Evolutionary conservation across 1,140 invertebrate genomes (phyloP).

Genomic region (Aradophagus sp.): DNA sequence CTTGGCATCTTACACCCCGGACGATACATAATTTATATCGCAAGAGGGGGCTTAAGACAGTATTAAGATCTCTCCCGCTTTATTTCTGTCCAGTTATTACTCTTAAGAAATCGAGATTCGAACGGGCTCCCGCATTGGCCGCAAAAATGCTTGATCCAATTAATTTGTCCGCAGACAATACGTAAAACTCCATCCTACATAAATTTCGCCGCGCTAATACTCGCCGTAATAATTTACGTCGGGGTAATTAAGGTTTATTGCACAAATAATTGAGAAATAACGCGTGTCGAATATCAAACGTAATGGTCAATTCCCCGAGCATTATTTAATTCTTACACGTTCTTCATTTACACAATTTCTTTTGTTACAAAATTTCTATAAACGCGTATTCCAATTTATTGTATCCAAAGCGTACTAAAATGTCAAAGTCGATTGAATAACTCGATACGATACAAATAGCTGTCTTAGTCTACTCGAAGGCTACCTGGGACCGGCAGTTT

Average conservation of each 20-base stretch:
- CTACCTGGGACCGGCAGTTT: too few relatives aligned
- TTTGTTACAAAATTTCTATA: too few relatives aligned
- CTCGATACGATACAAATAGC: too few relatives aligned
- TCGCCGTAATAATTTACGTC: slow-evolving; percentile 24
- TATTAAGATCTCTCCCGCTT: slow-evolving; percentile 73
- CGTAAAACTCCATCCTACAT: slow-evolving; percentile 34
- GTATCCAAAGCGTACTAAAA: too few relatives aligned
- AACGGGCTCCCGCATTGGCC: slow-evolving; percentile 21
- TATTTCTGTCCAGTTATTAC: slow-evolving; percentile 68
- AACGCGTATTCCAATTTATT: too few relatives aligned
- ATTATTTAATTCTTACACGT: too few relatives aligned
- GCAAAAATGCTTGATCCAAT: slow-evolving; percentile 54
- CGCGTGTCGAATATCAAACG: too few relatives aligned
- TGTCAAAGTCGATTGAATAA: too few relatives aligned
- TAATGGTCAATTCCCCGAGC: too few relatives aligned
- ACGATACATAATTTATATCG: slow-evolving; percentile 77
- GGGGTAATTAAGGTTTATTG: slow-evolving; percentile 31
- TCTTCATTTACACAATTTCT: too few relatives aligned
- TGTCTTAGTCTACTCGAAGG: too few relatives aligned
- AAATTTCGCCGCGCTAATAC: slow-evolving; percentile 31
- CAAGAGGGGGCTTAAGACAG: slow-evolving; percentile 73
- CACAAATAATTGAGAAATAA: slow-evolving; percentile 13
- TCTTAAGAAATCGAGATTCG: slow-evolving; percentile 60
- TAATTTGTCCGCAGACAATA: slow-evolving; percentile 49
- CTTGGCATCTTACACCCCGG: slow-evolving; percentile 72